phyloP scores from a whole-genome alignment of 2,113 vertebrate species.

The Chamaetylas fuelleborni region DNA sequence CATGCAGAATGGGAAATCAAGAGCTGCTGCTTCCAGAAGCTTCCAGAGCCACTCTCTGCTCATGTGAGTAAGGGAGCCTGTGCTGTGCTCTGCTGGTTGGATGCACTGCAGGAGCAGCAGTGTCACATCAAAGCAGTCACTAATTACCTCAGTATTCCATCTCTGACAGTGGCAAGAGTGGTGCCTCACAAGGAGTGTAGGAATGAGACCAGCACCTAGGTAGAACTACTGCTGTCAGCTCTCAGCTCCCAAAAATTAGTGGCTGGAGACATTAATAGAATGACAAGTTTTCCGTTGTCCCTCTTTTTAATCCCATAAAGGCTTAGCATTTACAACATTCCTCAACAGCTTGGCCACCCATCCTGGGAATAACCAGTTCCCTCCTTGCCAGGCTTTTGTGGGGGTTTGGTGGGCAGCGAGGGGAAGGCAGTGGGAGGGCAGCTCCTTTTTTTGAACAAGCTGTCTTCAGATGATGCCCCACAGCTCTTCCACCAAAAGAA shows the following conservation, averaged over 20 bases:
- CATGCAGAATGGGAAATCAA: background rate
- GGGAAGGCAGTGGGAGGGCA: background rate
- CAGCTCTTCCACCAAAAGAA: background rate
- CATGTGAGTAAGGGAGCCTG: background rate
- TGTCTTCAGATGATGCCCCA: background rate
- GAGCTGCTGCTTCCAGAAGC: background rate
- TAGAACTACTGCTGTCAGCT: background rate
- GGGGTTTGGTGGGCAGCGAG: background rate
- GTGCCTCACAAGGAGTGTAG: fast-evolving
- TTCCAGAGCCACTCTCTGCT: background rate
- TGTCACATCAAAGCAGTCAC: background rate
- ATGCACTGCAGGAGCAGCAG: background rate
- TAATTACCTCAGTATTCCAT: background rate
- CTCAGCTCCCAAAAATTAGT: background rate
- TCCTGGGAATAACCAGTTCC: background rate
- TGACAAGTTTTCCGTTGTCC: background rate
- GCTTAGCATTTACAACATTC: background rate
- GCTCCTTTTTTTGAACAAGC: background rate
- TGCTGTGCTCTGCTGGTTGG: background rate
- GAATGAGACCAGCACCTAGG: background rate
- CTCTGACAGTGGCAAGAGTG: background rate
- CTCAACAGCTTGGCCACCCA: background rate
- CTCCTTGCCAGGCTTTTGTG: background rate
- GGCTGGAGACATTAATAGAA: fast-evolving
- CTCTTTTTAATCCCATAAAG: background rate